Evolutionary conservation across 1,140 invertebrate genomes (phyloP), one percentile per base, ranked within the genome.

Genomic region (Bacillus rossius): DNA sequence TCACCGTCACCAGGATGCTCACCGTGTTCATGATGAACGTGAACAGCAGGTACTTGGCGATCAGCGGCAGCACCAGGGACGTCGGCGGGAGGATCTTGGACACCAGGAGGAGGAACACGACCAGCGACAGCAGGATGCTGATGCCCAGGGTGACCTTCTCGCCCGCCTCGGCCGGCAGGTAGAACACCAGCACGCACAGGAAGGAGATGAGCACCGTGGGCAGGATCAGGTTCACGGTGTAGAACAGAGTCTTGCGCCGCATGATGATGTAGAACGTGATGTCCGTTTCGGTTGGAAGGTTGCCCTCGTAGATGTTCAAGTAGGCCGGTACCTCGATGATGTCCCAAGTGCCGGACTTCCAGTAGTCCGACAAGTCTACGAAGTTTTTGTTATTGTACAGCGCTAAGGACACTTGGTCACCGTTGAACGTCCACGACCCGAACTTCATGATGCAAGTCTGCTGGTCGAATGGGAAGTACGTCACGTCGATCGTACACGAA

Each of bases 21-120:
- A 99, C 91, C 22, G 98, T 98, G 75, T 99, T 99, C 93, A 99
- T 98, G 58, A 99, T 96, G 77, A 99, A 99, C 25, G 97, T 99
- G 75, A 99, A 98, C 2, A 99, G 81, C 47, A 99, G 82, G 79
- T 99, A 99, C 79, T 98, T 99, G 71, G 96, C 94, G 63, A 99
- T 98, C 59, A 99, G 79, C 58, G 95, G 95, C 64, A 98, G 79
- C 66, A 97, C 95, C 14, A 97, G 82, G 19, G 94, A 97, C 0
- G 95, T 99, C 8, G 96, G 98, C 51, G 98, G 98, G 60, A 99
- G 81, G 74, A 99, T 99, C 78, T 99, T 99, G 58, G 96, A 98
- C 42, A 99, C 95, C 57, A 99, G 84, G 69, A 99, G 78, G 67
- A 99, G 82, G 77, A 99, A 99, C 81, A 99, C 97, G 78, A 99